phyloP scores from a whole-genome alignment of 2,797 vertebrate genomes.

The Lepilemur septentrionalis region DNA sequence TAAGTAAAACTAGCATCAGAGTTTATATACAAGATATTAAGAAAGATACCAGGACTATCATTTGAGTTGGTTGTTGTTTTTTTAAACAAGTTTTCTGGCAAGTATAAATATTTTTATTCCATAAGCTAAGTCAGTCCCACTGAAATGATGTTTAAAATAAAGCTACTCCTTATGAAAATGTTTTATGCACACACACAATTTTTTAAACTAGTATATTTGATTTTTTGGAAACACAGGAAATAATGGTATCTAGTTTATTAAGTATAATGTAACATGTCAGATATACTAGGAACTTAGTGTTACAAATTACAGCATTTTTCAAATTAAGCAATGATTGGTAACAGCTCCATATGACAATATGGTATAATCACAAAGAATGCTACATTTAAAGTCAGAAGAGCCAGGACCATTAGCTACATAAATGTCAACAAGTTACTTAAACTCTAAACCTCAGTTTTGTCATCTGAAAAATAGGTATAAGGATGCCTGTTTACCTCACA shows the following conservation, averaged over 20 bases:
- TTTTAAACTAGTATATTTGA: background rate
- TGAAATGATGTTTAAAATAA: constrained; percentile 42
- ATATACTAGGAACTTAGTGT: background rate
- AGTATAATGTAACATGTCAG: background rate
- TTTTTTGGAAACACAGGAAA: background rate
- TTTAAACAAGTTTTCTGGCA: constrained; percentile 46
- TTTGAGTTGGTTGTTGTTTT: background rate
- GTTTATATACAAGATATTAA: constrained; percentile 20
- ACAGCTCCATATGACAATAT: background rate
- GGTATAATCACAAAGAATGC: background rate
- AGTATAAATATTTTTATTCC: constrained; percentile 43
- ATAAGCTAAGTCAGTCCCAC: background rate
- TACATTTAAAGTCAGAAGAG: background rate
- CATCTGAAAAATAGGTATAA: background rate
- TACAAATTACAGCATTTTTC: background rate
- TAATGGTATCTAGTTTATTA: background rate
- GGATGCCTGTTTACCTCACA: background rate
- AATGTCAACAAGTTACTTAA: background rate
- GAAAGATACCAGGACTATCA: background rate
- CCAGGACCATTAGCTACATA: background rate
- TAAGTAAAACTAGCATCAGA: constrained; percentile 44
- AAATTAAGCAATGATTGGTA: background rate
- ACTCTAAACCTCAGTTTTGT: background rate
- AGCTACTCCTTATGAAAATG: background rate
- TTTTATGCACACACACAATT: background rate